These are phyloP conservation scores for Achlya flavicornis DNA, from an alignment of 2,888 invertebrate genomes.

Conservation along the genomic window DNA sequence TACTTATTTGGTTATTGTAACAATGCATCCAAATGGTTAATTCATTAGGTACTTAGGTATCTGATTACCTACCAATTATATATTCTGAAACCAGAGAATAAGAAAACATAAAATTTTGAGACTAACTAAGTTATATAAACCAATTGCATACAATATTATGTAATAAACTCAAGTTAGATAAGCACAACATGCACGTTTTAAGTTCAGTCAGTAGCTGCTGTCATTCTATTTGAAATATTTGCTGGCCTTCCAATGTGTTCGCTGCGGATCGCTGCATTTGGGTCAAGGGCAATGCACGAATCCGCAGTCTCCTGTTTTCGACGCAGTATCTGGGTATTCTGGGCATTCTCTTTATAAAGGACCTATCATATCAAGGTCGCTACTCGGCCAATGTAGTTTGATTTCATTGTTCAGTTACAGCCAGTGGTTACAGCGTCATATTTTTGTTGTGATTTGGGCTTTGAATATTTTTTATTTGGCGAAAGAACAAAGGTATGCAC, in stretches of 20 bases:
- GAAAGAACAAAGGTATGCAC: too few relatives aligned
- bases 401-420: too few relatives aligned
- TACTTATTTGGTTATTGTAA: too few relatives aligned
- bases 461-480: too few relatives aligned
- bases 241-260: constrained; percentile 39
- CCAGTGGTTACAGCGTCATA: too few relatives aligned
- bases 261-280: constrained; percentile 53
- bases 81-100: too few relatives aligned
- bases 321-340: constrained; percentile 6
- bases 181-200: neutral
- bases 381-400: neutral
- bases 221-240: constrained; percentile 6
- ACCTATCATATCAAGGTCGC: neutral
- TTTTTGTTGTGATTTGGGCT: too few relatives aligned
- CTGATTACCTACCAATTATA: too few relatives aligned
- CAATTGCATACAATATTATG: neutral
- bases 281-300: constrained; percentile 67
- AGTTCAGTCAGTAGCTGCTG: neutral
- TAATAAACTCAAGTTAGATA: neutral
- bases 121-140: too few relatives aligned
- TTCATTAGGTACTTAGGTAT: too few relatives aligned
- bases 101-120: too few relatives aligned
- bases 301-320: constrained; percentile 50
- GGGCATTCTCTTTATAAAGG: neutral
- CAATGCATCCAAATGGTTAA: too few relatives aligned